A percentile compares a stretch with the other conserved stretches of the same genome.
phyloP scores from a whole-genome alignment of 2,888 invertebrate species.

The Neuroscelio doddi region DNA sequence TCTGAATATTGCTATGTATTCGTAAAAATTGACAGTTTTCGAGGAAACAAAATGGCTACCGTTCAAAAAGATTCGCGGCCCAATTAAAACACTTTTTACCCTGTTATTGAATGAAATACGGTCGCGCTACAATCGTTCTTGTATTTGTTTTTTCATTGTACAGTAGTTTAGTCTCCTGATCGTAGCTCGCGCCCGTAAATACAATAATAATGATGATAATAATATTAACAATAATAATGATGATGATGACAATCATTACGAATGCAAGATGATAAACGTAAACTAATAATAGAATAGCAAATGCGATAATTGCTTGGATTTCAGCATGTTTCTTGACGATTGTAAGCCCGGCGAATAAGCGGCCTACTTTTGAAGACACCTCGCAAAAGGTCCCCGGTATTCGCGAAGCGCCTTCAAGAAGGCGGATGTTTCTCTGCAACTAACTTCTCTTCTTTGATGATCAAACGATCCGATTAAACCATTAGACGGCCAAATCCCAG shows the following conservation, averaged over 20 bases:
- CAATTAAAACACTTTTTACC: slow-evolving; percentile 64
- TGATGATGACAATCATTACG: slow-evolving; percentile 25
- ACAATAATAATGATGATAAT: slow-evolving; percentile 46
- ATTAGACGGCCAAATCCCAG: slow-evolving; percentile 20
- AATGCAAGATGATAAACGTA: slow-evolving; percentile 1
- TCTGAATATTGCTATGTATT: slow-evolving; percentile 48
- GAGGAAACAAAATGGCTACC: slow-evolving; percentile 65
- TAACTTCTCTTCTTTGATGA: background rate
- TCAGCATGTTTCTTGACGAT: background rate
- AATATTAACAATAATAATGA: slow-evolving; percentile 39
- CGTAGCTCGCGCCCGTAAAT: slow-evolving; percentile 33
- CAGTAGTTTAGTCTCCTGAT: slow-evolving; percentile 22
- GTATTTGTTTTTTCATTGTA: too few species aligned
- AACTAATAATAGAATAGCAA: slow-evolving; percentile 31
- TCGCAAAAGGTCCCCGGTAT: background rate
- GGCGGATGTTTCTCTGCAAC: background rate
- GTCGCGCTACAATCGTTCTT: slow-evolving; percentile 57
- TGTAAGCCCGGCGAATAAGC: background rate
- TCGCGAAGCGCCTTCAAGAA: slow-evolving; percentile 1
- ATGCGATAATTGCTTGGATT: slow-evolving; percentile 6
- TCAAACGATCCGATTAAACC: too few species aligned
- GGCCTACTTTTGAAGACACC: background rate
- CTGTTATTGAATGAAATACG: slow-evolving; percentile 70
- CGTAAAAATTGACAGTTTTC: slow-evolving; percentile 50
- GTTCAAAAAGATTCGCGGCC: slow-evolving; percentile 60